phyloP scores from a whole-genome alignment of 1,140 invertebrate species.

The Drosophila bocki region DNA sequence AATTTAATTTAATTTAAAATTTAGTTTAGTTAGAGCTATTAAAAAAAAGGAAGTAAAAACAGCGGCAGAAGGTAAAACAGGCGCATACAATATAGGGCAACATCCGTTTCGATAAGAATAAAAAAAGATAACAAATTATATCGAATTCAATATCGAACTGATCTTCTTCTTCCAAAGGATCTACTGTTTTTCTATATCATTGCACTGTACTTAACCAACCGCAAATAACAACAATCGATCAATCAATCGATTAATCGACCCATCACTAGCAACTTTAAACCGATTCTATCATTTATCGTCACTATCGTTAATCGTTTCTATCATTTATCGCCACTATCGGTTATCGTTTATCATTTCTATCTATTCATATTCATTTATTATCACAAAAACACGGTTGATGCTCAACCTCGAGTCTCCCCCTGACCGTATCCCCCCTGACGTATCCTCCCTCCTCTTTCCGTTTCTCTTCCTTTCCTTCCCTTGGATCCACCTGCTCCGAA shows the following conservation, averaged over 20 bases:
- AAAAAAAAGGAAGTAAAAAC: slow-evolving; percentile 27
- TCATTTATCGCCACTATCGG: slow-evolving; percentile 24
- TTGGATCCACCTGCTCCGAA: neutral
- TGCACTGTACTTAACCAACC: slow-evolving; percentile 1
- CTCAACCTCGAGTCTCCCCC: slow-evolving; percentile 2
- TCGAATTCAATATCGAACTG: neutral
- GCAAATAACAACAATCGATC: slow-evolving; percentile 32
- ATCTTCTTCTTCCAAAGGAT: neutral
- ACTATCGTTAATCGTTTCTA: slow-evolving; percentile 29
- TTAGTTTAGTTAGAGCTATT: slow-evolving; percentile 32
- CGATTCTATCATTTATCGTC: slow-evolving; percentile 47
- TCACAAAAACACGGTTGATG: slow-evolving; percentile 66
- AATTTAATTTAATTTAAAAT: slow-evolving; percentile 15
- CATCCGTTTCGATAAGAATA: slow-evolving; percentile 18
- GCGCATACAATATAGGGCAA: slow-evolving; percentile 1
- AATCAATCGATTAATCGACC: slow-evolving; percentile 10
- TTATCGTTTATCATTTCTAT: slow-evolving; percentile 31
- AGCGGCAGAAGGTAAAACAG: slow-evolving; percentile 11
- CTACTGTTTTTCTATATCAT: neutral
- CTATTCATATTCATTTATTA: slow-evolving; percentile 71
- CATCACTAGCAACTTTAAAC: slow-evolving; percentile 48
- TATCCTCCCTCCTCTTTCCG: neutral
- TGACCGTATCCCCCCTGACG: neutral
- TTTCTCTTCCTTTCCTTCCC: neutral
- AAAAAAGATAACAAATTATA: neutral